These are phyloP conservation scores for Anhinga anhinga DNA, from an alignment of 2,113 vertebrate genomes.

Conservation along the genomic window DNA sequence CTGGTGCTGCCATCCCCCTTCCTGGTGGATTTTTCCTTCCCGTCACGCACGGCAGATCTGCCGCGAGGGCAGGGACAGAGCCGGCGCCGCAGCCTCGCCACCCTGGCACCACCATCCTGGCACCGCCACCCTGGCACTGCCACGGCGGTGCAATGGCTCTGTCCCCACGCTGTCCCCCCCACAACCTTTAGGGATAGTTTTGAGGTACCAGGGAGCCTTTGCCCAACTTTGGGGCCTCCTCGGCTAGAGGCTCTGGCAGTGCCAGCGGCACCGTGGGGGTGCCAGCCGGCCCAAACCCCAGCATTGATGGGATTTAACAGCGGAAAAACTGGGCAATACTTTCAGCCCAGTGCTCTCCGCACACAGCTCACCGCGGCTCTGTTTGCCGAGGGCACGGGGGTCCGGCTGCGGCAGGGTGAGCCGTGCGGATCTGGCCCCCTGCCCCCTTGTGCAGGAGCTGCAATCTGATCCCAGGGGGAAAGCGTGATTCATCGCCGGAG, in stretches of 20 bases:
- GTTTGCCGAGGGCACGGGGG: neutral
- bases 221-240: rapidly evolving
- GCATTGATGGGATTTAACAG: rapidly evolving
- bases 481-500: neutral
- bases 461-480: neutral
- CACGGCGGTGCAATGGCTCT: rapidly evolving
- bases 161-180: neutral
- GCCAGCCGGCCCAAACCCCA: neutral
- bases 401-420: rapidly evolving
- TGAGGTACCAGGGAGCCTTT: neutral
- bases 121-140: neutral
- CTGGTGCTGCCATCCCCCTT: neutral
- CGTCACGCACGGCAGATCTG: neutral
- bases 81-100: rapidly evolving
- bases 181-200: neutral
- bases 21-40: neutral
- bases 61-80: neutral
- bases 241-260: neutral
- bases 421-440: rapidly evolving
- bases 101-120: neutral
- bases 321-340: rapidly evolving
- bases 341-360: rapidly evolving
- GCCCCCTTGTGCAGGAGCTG: rapidly evolving
- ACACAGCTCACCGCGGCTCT: rapidly evolving
- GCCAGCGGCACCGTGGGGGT: rapidly evolving